Evolutionary conservation across 1,140 invertebrate genomes (phyloP), one percentile per base, ranked within the genome.

Genomic region (Zaprionus vittiger): DNA sequence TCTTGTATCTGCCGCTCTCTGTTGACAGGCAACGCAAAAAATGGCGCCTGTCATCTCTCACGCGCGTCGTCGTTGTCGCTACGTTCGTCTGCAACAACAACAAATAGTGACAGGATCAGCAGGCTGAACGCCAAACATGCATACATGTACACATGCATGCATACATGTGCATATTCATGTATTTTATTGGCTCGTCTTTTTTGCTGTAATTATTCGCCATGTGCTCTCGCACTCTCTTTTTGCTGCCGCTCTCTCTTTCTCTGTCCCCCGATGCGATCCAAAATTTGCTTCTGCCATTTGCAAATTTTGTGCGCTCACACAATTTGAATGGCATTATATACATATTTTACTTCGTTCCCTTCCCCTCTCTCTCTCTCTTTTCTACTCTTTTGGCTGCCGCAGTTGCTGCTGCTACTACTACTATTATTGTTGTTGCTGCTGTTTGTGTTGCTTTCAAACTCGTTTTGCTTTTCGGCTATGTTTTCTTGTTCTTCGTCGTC

Each of bases 31-130:
- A 66, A 24, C 41, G 73, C 70, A 76, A 80, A 47, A 86, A 85
- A 85, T 82, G 82, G 82, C 82, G 83, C 67, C 54, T 86, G 75
- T 85, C 82, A 85, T 41, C 72, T 80, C 68, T 57, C 54, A 76
- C 55, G 64, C 66, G 71, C 73, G 82, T 82, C 63, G 61, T 38
- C 38, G 49, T 24, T 31, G 26, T 70, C 59, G 15, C 37, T 26
- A 20, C 49, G 41, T 22, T 59, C 56, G 56, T 6, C 11, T 15
- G 6, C 37, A 24, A 49, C 41, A 47, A 47, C 14, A 28, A 26
- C 22, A 73, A 41, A 37, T 59, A 59, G 67, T 60, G 60, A 64
- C 38, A 75, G 73, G 73, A 75, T 71, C 63, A 72, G 52, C 34
- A 73, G 71, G 12, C 65, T 26, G n/a, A 54, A 34, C 20, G 56